Base-by-base conservation (phyloP, 2,797 vertebrate genomes). In the Propithecus deckenii region DNA sequence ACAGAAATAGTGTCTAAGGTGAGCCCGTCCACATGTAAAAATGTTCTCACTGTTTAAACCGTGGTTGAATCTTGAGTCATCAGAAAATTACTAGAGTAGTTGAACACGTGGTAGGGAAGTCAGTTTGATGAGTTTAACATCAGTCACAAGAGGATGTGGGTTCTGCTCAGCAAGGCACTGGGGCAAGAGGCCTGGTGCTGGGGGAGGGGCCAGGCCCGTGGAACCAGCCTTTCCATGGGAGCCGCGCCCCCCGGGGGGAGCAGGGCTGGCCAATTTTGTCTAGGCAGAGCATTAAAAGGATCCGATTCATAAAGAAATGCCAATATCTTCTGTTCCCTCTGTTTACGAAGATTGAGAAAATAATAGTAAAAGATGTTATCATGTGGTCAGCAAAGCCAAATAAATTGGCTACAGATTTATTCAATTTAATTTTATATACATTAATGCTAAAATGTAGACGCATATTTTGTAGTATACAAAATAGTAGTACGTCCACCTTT, bases 1-100 rank as follows among this genome's bases (percentile, higher is more conserved):
- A 99, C 98, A 2, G 99, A 99, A 79, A 97, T 98, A 2, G 99
- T 99, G 20, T 99, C 98, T 98, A 99, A 99, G 99, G 99, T 99
- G 96, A 96, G 94, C 5, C 2, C 30, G 63, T n/a, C 46, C 8
- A 61, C 28, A 2, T 5, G 2, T 23, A 10, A 43, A 76, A 46
- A 23, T 3, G 1, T 65, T 48, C 35, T 41, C 15, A 15, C 12
- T 17, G 3, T 46, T 52, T 90, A 52, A 67, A 74, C 32, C 12
- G 1, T n/a, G 50, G 79, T 30, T 25, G n/a, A 76, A 10, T 76
- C 65, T 76, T 1, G 2, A 41, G 32, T 92, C 35, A 1, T 23
- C 25, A 38, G 71, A 67, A 63, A 30, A 30, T 43, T 22, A 43
- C 38, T 28, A 2, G n/a, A 7, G 9, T 75, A 38, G 55, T 75